These are phyloP conservation scores for Ptychobarbus kaznakovi DNA, from an alignment of 2,797 vertebrate genomes.

Conservation along the genomic window DNA sequence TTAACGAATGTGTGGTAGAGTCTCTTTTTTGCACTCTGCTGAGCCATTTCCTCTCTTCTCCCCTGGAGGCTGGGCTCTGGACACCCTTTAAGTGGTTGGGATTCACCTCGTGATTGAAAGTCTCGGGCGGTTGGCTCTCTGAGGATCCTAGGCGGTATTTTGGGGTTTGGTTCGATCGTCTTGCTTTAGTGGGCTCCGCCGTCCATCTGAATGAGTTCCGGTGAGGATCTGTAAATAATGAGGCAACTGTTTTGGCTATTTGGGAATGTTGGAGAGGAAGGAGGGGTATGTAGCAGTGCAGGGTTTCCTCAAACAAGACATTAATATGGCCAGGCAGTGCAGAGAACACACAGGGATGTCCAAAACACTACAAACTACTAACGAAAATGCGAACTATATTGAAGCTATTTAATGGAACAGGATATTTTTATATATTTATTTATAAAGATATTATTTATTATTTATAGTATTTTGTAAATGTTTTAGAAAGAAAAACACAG, in stretches of 20 bases:
- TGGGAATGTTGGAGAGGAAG: slow-evolving; percentile 24
- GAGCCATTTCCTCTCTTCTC: slow-evolving; percentile 47
- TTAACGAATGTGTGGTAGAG: background rate
- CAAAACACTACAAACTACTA: background rate
- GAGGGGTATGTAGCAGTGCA: background rate
- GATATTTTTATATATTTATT: background rate
- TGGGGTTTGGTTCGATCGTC: slow-evolving; percentile 42
- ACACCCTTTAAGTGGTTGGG: slow-evolving; percentile 55
- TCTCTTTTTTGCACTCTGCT: slow-evolving; percentile 40
- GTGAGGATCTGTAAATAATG: slow-evolving; percentile 16
- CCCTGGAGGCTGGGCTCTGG: slow-evolving; percentile 51
- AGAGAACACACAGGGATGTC: slow-evolving; percentile 5
- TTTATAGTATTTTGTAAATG: too few relatives aligned
- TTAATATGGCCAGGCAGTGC: slow-evolving; percentile 25
- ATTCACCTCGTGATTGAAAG: slow-evolving; percentile 56
- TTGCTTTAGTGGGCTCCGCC: slow-evolving; percentile 21
- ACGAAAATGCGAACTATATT: background rate
- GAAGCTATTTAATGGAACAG: background rate
- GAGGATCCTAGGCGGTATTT: slow-evolving; percentile 43
- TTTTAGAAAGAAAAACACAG: background rate
- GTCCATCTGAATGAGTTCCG: slow-evolving; percentile 34
- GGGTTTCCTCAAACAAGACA: slow-evolving; percentile 48
- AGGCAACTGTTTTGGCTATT: background rate
- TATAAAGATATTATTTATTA: background rate
- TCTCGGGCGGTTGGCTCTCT: slow-evolving; percentile 53